A percentile compares a stretch with the other conserved stretches of the same genome.
These are phyloP conservation scores for Spodoptera frugiperda DNA, from an alignment of 1,140 invertebrate genomes.

Conservation along the genomic window DNA sequence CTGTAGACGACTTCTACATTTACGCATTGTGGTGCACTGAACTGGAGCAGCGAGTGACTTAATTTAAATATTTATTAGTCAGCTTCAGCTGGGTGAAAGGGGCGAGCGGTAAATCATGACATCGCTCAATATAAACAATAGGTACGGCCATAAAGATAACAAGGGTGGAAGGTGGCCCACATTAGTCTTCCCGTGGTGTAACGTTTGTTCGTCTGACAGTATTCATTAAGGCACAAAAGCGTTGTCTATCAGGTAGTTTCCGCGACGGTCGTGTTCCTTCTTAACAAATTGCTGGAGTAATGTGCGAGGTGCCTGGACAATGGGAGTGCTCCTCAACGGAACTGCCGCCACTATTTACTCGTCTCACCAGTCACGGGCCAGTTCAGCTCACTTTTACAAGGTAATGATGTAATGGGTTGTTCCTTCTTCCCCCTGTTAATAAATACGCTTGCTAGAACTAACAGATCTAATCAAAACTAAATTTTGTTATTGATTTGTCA, in stretches of 20 bases:
- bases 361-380: conserved; percentile 8
- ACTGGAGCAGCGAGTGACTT: too few relatives aligned
- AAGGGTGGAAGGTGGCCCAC: conserved; percentile 67
- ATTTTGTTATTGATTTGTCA: too few relatives aligned
- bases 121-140: conserved; percentile 66
- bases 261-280: conserved; percentile 59
- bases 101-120: conserved; percentile 64
- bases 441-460: too few relatives aligned
- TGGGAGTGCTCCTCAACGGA: conserved; percentile 50
- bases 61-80: conserved; percentile 30
- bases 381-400: conserved; percentile 2
- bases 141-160: conserved; percentile 69
- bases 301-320: conserved; percentile 66
- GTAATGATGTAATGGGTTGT: neutral
- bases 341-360: conserved; percentile 55
- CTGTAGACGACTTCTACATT: too few relatives aligned
- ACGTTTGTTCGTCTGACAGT: conserved; percentile 78
- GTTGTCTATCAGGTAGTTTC: conserved; percentile 77
- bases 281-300: conserved; percentile 72
- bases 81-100: conserved; percentile 19
- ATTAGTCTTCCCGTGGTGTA: conserved; percentile 69
- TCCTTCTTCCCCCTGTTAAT: neutral
- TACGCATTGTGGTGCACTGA: too few relatives aligned
- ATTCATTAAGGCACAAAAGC: conserved; percentile 80
- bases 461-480: too few relatives aligned